Conservation (phyloP, 2,113 vertebrate species). For the Oryzias celebensis region DNA sequence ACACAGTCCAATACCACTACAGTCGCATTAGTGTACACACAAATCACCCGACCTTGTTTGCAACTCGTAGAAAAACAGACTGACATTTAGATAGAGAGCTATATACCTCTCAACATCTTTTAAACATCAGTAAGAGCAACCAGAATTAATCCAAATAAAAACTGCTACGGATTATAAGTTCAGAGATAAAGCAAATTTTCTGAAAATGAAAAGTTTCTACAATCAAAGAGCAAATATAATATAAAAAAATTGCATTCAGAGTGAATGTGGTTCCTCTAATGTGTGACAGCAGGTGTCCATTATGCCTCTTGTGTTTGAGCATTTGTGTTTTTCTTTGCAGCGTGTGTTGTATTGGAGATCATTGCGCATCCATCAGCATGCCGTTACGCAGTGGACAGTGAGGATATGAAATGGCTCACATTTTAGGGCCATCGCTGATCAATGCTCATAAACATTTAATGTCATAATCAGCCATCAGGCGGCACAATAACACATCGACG, state of each 20-base stretch:
- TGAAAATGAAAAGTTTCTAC: background rate
- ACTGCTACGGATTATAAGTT: no score
- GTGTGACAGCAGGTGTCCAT: slow-evolving; percentile 2
- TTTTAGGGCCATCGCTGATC: slow-evolving; percentile 67
- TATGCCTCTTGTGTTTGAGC: slow-evolving; percentile 9
- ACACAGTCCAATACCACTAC: no score
- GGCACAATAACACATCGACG: slow-evolving; percentile 62
- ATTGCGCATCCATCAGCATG: slow-evolving; percentile 74
- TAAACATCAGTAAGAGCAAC: no score
- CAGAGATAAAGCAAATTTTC: background rate
- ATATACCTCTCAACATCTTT: no score
- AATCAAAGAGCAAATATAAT: slow-evolving; percentile 7
- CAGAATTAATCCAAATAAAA: no score
- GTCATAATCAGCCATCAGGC: slow-evolving; percentile 72
- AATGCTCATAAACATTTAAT: slow-evolving; percentile 78
- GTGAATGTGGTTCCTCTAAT: slow-evolving; percentile 14
- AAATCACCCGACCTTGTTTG: no score
- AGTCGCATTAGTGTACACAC: no score
- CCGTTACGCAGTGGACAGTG: slow-evolving; percentile 64
- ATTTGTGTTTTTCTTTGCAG: slow-evolving; percentile 35
- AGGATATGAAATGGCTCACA: slow-evolving; percentile 69
- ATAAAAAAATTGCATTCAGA: slow-evolving; percentile 16
- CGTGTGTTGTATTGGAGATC: slow-evolving; percentile 62
- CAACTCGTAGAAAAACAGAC: no score
- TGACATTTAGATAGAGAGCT: no score